Evolutionary conservation across 2,113 vertebrate genomes (phyloP).

Genomic region (Heteronetta atricapilla): DNA sequence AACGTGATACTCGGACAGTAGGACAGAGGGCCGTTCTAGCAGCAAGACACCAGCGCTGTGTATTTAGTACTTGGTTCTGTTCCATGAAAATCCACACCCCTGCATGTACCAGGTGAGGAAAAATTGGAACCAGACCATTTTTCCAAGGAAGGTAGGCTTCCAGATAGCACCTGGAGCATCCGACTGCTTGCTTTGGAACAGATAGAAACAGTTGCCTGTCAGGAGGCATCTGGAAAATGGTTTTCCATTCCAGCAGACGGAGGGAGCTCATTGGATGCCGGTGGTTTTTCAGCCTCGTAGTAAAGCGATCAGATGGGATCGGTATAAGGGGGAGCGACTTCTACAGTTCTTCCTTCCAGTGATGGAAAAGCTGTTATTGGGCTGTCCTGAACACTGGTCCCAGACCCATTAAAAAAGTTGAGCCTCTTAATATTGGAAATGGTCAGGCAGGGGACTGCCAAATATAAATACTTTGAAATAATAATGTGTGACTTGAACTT

Average conservation of each 20-base stretch:
- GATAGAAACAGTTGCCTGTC: neutral
- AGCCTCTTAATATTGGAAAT: neutral
- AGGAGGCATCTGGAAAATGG: neutral
- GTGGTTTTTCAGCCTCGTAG: neutral
- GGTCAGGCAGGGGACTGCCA: neutral
- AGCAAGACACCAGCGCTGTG: neutral
- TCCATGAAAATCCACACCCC: neutral
- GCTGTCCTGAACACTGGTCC: neutral
- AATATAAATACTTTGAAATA: neutral
- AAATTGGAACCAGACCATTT: neutral
- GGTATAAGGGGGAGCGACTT: neutral
- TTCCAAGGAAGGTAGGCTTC: neutral
- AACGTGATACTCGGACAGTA: neutral
- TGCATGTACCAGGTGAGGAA: neutral
- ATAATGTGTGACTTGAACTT: neutral
- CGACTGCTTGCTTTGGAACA: neutral
- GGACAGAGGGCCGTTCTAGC: neutral
- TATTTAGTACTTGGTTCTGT: neutral
- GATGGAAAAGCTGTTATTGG: neutral
- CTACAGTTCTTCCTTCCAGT: neutral
- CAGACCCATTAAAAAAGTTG: neutral
- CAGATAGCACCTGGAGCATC: neutral
- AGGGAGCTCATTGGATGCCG: neutral
- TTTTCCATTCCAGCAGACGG: neutral
- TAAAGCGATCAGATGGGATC: neutral